Percentiles rank a stretch among this genome's conserved stretches.
phyloP scores from a whole-genome alignment of 2,888 invertebrate species.

The Aleiodes leptofemur region DNA sequence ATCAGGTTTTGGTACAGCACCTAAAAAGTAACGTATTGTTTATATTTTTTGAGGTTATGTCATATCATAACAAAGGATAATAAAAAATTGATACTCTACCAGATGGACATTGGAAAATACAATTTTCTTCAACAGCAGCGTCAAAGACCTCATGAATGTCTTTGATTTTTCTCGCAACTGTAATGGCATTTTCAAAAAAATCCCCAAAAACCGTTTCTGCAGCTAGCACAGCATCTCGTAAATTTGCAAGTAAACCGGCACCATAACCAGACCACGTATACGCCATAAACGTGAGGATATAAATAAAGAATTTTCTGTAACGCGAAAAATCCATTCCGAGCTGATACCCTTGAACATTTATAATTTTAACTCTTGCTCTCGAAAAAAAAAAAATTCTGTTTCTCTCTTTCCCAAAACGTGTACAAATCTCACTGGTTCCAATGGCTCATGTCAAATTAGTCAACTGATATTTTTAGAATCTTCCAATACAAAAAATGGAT shows the following conservation, averaged over 20 bases:
- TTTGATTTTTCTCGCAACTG: slow-evolving; percentile 84
- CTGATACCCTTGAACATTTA: not conserved
- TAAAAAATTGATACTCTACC: slow-evolving; percentile 76
- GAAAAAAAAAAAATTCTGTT: not conserved
- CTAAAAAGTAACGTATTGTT: slow-evolving; percentile 73
- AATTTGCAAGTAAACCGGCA: slow-evolving; percentile 83
- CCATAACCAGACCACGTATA: slow-evolving; percentile 90
- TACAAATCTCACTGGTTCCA: not conserved
- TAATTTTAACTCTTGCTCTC: not conserved
- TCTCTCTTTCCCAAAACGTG: not conserved
- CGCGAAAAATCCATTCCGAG: slow-evolving; percentile 81
- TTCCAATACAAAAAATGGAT: too few species aligned
- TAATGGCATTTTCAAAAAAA: slow-evolving; percentile 84
- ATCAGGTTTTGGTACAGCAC: slow-evolving; percentile 82
- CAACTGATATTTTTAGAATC: too few species aligned
- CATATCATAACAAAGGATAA: too few species aligned
- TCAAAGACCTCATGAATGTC: slow-evolving; percentile 88
- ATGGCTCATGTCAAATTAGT: not conserved
- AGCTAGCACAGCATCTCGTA: slow-evolving; percentile 87
- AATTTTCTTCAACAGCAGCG: slow-evolving; percentile 90
- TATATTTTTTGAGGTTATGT: slow-evolving; percentile 26
- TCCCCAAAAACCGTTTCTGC: slow-evolving; percentile 89
- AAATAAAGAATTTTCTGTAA: slow-evolving; percentile 85
- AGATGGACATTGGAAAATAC: slow-evolving; percentile 85
- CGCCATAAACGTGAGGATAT: slow-evolving; percentile 84